These are phyloP conservation scores for Crossocerus cetratus DNA, from an alignment of 2,888 invertebrate species.

Conservation along the genomic window DNA sequence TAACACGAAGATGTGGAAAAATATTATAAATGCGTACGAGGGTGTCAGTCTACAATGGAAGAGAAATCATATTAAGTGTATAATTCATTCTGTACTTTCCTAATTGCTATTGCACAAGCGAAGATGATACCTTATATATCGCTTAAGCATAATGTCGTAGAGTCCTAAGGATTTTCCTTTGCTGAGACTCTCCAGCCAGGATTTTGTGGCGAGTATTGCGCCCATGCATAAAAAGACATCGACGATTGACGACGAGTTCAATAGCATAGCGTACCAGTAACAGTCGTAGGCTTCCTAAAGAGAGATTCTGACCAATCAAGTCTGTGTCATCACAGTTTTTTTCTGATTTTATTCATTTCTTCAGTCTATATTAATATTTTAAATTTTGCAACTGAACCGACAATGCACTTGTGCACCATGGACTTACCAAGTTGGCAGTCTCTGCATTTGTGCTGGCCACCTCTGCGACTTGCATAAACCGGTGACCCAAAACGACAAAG, in stretches of 20 bases:
- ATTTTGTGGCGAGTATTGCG: background rate
- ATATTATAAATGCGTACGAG: background rate
- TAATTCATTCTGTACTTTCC: no score
- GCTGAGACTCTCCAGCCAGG: background rate
- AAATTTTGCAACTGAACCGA: no score
- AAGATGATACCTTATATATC: background rate
- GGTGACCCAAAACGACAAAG: no score
- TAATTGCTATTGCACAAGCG: no score
- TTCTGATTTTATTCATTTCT: no score
- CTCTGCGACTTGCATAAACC: no score
- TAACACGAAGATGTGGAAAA: background rate
- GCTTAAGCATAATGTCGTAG: background rate
- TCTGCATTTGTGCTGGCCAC: no score
- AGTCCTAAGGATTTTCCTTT: background rate
- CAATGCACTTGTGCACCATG: no score
- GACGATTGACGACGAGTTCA: background rate
- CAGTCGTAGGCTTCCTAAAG: background rate
- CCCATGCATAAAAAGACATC: background rate
- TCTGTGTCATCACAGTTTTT: no score
- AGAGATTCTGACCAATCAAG: no score
- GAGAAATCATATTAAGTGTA: background rate
- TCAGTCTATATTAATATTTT: no score
- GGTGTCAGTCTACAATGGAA: background rate
- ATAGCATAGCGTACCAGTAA: background rate
- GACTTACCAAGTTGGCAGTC: no score